Conservation (phyloP, 2,888 invertebrate species). For the Plagodis dolabraria region DNA sequence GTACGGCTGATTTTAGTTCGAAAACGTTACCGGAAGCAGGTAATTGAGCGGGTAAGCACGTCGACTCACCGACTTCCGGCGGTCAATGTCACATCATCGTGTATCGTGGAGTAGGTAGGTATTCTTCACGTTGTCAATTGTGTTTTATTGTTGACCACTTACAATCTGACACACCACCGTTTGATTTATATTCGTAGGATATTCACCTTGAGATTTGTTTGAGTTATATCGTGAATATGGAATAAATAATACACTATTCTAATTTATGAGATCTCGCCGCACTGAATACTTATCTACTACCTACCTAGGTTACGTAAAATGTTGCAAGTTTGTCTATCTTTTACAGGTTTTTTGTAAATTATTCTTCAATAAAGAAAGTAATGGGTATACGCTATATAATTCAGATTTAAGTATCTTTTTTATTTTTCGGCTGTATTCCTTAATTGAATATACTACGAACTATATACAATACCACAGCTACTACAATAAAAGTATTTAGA, state of each 20-base stretch:
- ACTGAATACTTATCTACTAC: neutral
- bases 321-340: no score
- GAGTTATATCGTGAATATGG: no score
- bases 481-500: no score
- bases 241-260: no score
- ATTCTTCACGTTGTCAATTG: conserved; percentile 39
- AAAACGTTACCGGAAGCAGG: conserved; percentile 56
- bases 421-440: no score
- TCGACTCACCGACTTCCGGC: conserved; percentile 68
- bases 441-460: no score
- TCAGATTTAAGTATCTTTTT: no score
- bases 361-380: no score
- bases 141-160: conserved; percentile 35
- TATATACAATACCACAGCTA: no score
- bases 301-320: no score
- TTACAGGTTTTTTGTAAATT: no score
- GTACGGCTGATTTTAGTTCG: conserved; percentile 35
- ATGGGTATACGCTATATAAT: no score
- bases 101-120: conserved; percentile 18
- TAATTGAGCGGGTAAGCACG: conserved; percentile 67
- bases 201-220: conserved; percentile 8
- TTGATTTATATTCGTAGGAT: conserved; percentile 11
- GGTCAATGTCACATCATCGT: conserved; percentile 61
- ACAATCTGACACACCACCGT: conserved; percentile 3
- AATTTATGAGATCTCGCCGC: neutral